A percentile compares a stretch with the other conserved stretches of the same genome.
Conservation (phyloP, 2,797 vertebrate species). For the Peromyscus attwateri region DNA sequence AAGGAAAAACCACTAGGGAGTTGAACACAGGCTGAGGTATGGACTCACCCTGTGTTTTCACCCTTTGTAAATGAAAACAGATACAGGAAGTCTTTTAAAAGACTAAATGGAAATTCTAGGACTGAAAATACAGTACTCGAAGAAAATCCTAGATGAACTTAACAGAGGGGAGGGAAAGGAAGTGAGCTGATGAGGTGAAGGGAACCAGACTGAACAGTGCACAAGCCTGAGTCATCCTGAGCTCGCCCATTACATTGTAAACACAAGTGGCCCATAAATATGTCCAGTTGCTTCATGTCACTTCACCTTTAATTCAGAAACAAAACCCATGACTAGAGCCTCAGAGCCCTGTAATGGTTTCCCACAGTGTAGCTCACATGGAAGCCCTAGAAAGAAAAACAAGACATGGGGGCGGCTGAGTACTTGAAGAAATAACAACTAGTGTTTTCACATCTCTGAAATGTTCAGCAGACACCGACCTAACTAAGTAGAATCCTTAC, state of each 20-base stretch:
- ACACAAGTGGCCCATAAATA: background rate
- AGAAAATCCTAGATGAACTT: background rate
- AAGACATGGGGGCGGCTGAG: background rate
- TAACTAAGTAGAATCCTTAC: background rate
- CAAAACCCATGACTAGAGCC: background rate
- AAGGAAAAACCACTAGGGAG: background rate
- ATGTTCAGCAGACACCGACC: background rate
- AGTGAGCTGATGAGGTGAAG: background rate
- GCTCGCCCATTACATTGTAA: background rate
- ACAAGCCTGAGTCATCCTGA: background rate
- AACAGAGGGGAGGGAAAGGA: background rate
- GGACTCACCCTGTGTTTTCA: background rate
- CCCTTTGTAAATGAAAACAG: background rate
- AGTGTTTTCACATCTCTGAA: background rate
- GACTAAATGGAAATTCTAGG: background rate
- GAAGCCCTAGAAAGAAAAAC: background rate
- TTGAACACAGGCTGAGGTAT: background rate
- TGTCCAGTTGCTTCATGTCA: background rate
- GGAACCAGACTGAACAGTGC: background rate
- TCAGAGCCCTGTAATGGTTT: background rate
- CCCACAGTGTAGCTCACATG: background rate
- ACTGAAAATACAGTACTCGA: background rate
- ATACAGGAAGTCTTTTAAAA: background rate
- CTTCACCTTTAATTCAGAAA: background rate
- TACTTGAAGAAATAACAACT: background rate